These are phyloP conservation scores for Stramonita haemastoma DNA, from an alignment of 2,888 invertebrate genomes.

Conservation along the genomic window DNA sequence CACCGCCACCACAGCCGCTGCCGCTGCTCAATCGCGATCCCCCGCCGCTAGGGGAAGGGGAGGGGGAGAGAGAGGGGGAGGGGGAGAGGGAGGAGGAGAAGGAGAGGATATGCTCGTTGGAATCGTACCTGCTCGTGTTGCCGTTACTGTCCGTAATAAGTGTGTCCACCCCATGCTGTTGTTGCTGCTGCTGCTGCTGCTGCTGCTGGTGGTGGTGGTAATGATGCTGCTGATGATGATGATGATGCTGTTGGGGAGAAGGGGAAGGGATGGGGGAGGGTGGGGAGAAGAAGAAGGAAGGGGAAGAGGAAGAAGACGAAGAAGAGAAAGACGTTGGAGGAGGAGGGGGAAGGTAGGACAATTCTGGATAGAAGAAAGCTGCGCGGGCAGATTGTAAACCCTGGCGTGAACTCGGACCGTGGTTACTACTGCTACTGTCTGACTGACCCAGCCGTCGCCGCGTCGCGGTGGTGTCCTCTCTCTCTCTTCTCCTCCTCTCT, in stretches of 20 bases:
- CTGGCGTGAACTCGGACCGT: neutral
- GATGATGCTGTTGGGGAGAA: no score
- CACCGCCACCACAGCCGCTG: no score
- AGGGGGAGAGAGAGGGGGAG: no score
- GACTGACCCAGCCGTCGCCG: neutral
- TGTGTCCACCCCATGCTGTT: constrained; percentile 10
- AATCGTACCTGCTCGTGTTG: constrained; percentile 28
- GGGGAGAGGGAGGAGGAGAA: neutral
- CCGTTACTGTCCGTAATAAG: constrained; percentile 39
- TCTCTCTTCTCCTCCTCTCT: no score
- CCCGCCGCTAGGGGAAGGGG: neutral
- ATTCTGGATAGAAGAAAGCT: neutral
- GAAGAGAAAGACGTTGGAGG: no score
- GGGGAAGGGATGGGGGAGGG: neutral
- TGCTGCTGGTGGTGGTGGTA: neutral
- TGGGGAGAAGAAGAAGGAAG: no score
- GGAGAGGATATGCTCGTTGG: neutral
- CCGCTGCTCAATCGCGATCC: neutral
- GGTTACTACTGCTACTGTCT: no score
- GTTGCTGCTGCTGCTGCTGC: no score
- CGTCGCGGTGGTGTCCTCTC: no score
- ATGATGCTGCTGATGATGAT: no score
- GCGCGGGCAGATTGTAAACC: neutral
- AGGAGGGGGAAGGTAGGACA: neutral
- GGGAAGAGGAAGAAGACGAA: neutral